Percentiles rank a stretch among this genome's conserved stretches.
phyloP scores from a whole-genome alignment of 2,113 vertebrate genomes.

The Megaptera novaeangliae region DNA sequence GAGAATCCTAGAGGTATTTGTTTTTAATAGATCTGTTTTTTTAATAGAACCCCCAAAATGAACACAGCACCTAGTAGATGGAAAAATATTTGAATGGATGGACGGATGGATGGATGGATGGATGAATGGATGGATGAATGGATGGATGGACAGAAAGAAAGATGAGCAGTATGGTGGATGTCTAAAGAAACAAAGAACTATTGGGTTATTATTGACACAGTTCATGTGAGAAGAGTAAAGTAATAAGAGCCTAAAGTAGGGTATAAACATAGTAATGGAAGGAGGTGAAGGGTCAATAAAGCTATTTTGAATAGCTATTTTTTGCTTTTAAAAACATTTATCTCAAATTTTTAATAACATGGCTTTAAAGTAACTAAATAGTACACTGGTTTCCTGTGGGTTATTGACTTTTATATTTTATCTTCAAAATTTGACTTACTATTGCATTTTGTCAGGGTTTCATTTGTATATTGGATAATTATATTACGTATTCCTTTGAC shows the following conservation, averaged over 20 bases:
- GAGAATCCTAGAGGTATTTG: background rate
- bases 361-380: background rate
- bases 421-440: slow-evolving; percentile 31
- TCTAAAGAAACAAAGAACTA: background rate
- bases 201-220: background rate
- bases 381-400: background rate
- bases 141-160: background rate
- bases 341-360: slow-evolving; percentile 26
- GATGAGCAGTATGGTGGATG: background rate
- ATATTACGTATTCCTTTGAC: slow-evolving; percentile 33
- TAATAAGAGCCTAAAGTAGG: background rate
- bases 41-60: background rate
- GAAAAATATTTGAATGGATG: background rate
- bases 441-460: slow-evolving; percentile 19
- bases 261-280: background rate
- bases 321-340: slow-evolving; percentile 29
- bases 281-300: background rate
- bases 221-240: background rate
- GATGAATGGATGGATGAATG: background rate
- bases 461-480: slow-evolving; percentile 29
- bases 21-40: slow-evolving; percentile 26
- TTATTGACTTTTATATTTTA: slow-evolving; percentile 43
- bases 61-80: background rate
- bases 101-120: no score
- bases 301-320: background rate